Evolutionary conservation across 2,888 invertebrate genomes (phyloP).

Genomic region (Nomada fucata): DNA sequence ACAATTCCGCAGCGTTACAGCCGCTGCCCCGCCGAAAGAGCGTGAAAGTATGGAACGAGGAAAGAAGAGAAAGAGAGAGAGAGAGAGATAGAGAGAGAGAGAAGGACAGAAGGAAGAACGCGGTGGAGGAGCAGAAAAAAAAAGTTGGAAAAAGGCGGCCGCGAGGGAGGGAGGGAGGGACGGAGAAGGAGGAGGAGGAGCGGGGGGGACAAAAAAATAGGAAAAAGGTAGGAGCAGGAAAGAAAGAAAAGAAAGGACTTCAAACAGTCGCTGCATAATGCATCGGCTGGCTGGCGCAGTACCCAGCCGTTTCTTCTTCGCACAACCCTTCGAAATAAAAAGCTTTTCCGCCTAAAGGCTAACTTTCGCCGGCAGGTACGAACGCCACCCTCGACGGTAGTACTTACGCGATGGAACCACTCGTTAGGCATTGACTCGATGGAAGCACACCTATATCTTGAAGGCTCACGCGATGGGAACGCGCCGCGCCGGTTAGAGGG

Average conservation of each 20-base stretch:
- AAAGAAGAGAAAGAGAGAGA: constrained; percentile 60
- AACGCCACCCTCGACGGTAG: constrained; percentile 53
- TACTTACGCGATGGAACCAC: constrained; percentile 62
- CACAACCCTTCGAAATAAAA: constrained; percentile 78
- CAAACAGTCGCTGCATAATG: constrained; percentile 82
- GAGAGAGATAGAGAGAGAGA: constrained; percentile 59
- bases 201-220: background rate
- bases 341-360: constrained; percentile 76
- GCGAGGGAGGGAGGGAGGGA: background rate
- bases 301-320: constrained; percentile 65
- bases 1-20: constrained; percentile 62
- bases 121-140: background rate
- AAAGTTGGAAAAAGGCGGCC: background rate
- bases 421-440: constrained; percentile 56
- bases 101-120: background rate
- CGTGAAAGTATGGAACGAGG: constrained; percentile 57
- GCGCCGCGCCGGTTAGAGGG: constrained; percentile 17
- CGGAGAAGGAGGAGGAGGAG: no score
- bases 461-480: constrained; percentile 46
- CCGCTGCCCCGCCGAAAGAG: constrained; percentile 60
- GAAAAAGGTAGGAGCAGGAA: constrained; percentile 22
- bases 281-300: constrained; percentile 70
- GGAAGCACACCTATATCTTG: constrained; percentile 50
- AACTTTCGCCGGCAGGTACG: constrained; percentile 75
- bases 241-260: constrained; percentile 75